These are phyloP conservation scores for Zoanthus sociatus DNA, from an alignment of 92 coral and sea anemone genomes.

Conservation along the genomic window DNA sequence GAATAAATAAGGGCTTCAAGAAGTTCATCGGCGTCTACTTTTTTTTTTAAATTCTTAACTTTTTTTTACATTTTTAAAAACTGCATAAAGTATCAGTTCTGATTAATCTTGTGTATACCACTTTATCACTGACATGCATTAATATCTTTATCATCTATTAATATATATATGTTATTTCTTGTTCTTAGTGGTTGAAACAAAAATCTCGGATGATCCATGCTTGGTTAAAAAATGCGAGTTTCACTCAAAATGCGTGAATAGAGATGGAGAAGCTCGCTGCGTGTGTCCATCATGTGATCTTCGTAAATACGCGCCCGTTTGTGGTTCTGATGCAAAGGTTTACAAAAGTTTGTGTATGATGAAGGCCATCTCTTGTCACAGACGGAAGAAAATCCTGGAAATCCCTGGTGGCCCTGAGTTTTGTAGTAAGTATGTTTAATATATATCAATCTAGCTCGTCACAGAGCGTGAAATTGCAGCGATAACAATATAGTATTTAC, in stretches of 20 bases:
- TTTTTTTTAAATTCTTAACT: too few species aligned
- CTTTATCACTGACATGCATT: too few species aligned
- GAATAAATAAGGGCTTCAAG: too few species aligned
- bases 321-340: conserved; percentile 43
- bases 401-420: conserved; percentile 22
- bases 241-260: conserved; percentile 28
- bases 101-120: too few species aligned
- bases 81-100: too few species aligned
- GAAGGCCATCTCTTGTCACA: conserved; percentile 21
- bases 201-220: conserved; percentile 38
- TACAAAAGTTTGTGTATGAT: conserved; percentile 24
- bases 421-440: conserved; percentile 21
- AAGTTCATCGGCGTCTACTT: too few species aligned
- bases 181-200: conserved; percentile 2
- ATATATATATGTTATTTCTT: neutral
- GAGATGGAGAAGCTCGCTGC: conserved; percentile 9
- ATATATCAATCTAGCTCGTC: neutral
- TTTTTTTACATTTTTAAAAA: too few species aligned
- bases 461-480: neutral
- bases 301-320: conserved; percentile 27
- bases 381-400: conserved; percentile 7
- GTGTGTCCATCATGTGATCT: conserved; percentile 7
- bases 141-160: too few species aligned
- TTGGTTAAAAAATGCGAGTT: conserved; percentile 24
- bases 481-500: too few species aligned